Base-by-base conservation (phyloP, 2,888 invertebrate genomes). In the Melinaea marsaeus region DNA sequence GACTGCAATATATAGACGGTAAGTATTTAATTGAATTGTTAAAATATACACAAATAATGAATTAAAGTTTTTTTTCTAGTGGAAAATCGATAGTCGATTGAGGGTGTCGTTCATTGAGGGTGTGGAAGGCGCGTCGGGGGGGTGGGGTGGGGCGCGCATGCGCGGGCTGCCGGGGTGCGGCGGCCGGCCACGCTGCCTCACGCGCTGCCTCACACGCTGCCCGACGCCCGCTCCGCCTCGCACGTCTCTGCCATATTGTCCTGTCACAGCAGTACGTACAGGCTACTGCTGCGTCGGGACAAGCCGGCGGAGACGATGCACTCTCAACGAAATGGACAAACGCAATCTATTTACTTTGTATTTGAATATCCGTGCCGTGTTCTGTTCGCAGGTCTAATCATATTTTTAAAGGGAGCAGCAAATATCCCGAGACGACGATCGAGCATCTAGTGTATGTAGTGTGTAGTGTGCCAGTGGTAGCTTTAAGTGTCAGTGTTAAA, bases 261-360 rank as follows among this genome's bases (percentile, higher is more conserved):
- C 96, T 96, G 97, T 97, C 97, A 97, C 97, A 97, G 97, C 97
- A 97, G 97, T 97, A 97, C 94, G 94, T 92, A 67, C 74, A 88
- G 81, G 86, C 92, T 97, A 97, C 97, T 97, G 97, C 95, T 97
- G 96, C 94, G 93, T 92, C 95, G 93, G 96, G 97, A 96, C 97
- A 97, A 96, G 78, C 79, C 83, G 89, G 87, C 70, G 76, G 83
- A 75, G 82, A 76, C 72, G 81, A 74, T 70, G 88, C 88, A 73
- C 64, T 62, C 71, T 61, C 82, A 73, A 62, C 78, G 58, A 62
- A 63, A 35, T 62, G n/a, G 62, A 56, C 55, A 55, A 35, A 34
- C 63, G 13, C 37, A 13, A 55, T 61, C 59, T 60, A 55, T 58
- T 55, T 60, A 37, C 32, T 37, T 33, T 47, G 35, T 13, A 48